Evolutionary conservation across 2,113 vertebrate genomes (phyloP).

Genomic region (Naja naja): DNA sequence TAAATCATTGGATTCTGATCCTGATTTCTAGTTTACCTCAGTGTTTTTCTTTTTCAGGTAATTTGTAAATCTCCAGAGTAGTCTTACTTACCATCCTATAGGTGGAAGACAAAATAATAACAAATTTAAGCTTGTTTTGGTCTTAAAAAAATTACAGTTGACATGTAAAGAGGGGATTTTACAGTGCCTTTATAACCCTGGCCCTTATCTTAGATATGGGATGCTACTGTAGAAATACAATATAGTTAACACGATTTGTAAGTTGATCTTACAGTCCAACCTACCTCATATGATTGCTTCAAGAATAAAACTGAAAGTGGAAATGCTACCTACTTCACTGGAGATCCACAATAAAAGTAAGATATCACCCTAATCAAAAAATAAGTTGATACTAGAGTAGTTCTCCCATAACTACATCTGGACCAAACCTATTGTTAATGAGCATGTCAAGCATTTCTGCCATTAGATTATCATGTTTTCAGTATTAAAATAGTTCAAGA

Average conservation of each 20-base stretch:
- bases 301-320: background rate
- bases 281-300: background rate
- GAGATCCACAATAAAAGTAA: background rate
- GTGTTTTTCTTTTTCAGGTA: background rate
- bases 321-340: background rate
- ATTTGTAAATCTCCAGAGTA: background rate
- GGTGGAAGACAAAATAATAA: background rate
- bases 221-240: background rate
- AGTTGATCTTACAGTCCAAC: background rate
- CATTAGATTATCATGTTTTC: background rate
- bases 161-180: background rate
- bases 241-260: background rate
- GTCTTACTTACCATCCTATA: background rate
- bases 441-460: background rate
- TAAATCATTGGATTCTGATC: background rate
- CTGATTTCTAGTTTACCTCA: background rate
- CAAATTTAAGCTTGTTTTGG: background rate
- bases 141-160: background rate
- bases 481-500: background rate
- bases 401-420: too few species aligned
- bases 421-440: background rate
- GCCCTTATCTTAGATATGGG: background rate
- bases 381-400: background rate
- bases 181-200: background rate
- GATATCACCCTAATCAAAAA: background rate